phyloP scores from a whole-genome alignment of 2,113 vertebrate genomes.

The Ammospiza nelsoni region DNA sequence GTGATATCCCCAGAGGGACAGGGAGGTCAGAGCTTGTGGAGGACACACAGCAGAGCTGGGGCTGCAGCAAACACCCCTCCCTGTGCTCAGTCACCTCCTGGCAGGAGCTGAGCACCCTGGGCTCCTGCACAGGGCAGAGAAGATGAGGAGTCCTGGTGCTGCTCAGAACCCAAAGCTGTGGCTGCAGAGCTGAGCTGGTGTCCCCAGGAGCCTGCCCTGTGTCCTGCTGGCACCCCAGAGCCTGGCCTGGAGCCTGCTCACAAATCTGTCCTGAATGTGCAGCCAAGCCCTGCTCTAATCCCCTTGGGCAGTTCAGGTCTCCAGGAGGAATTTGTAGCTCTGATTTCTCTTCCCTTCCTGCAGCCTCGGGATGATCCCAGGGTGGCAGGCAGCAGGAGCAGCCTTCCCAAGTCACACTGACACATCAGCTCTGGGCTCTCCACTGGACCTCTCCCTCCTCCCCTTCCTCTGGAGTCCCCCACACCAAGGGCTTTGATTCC shows the following conservation, averaged over 20 bases:
- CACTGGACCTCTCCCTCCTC: neutral
- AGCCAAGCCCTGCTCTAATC: neutral
- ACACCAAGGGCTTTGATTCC: neutral
- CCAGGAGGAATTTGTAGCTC: neutral
- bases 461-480: neutral
- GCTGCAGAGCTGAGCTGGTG: neutral
- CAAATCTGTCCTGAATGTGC: neutral
- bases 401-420: neutral
- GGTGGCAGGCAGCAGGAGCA: neutral
- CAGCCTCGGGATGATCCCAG: neutral
- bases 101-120: neutral
- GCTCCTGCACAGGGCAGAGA: neutral
- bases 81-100: neutral
- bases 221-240: neutral
- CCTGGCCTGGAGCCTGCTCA: neutral
- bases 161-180: neutral
- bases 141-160: neutral
- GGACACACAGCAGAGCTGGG: neutral
- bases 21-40: neutral
- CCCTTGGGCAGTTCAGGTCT: neutral
- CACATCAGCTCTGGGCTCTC: neutral
- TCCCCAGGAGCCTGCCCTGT: neutral
- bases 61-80: neutral
- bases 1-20: neutral
- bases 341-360: neutral